These are phyloP conservation scores for Polia nebulosa DNA, from an alignment of 2,888 invertebrate species.

Conservation along the genomic window DNA sequence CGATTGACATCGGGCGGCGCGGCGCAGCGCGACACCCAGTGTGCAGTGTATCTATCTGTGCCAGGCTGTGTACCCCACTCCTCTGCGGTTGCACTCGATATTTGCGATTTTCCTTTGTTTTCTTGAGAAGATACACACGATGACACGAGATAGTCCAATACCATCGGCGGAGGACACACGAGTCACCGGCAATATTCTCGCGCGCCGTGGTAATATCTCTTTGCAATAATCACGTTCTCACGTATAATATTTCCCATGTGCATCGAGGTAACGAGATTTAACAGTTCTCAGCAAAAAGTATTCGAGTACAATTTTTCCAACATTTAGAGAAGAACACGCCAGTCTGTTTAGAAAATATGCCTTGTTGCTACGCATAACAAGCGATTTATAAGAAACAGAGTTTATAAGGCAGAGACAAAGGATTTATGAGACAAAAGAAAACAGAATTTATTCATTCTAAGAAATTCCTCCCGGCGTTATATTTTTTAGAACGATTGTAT, in stretches of 20 bases:
- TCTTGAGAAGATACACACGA: constrained; percentile 73
- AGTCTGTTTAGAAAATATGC: constrained; percentile 62
- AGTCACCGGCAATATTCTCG: constrained; percentile 68
- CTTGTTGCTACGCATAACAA: constrained; percentile 68
- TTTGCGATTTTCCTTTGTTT: constrained; percentile 78
- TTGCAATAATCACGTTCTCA: constrained; percentile 80
- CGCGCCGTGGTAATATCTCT: constrained; percentile 74
- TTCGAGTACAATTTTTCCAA: constrained; percentile 50
- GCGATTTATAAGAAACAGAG: constrained; percentile 67
- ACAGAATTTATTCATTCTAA: constrained; percentile 65
- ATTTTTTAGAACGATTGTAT: constrained; percentile 58
- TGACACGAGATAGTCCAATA: constrained; percentile 70
- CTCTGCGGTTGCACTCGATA: constrained; percentile 58
- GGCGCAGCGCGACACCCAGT: constrained; percentile 61
- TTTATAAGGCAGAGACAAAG: constrained; percentile 67
- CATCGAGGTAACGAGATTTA: constrained; percentile 73
- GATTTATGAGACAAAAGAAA: constrained; percentile 69
- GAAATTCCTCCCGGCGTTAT: constrained; percentile 54
- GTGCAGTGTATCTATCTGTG: too few species aligned
- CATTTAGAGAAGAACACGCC: constrained; percentile 52
- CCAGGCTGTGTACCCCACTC: constrained; percentile 53
- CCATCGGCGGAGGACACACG: constrained; percentile 46
- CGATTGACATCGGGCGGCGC: constrained; percentile 85
- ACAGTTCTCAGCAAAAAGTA: constrained; percentile 67
- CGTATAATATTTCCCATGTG: constrained; percentile 78